phyloP scores from a whole-genome alignment of 2,113 vertebrate species.

The Beaufortia kweichowensis region DNA sequence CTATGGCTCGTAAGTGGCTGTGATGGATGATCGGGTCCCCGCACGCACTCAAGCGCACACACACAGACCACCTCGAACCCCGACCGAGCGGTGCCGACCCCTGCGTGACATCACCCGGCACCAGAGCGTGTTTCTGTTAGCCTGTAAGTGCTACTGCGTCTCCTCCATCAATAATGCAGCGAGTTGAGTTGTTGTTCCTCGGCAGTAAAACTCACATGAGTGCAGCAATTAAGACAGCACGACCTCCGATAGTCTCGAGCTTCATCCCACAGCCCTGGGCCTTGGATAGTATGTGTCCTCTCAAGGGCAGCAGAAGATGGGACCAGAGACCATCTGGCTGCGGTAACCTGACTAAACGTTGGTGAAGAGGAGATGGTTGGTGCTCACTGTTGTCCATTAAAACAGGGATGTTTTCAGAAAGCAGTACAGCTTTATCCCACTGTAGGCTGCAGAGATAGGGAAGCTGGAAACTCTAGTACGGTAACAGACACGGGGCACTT shows the following conservation, averaged over 20 bases:
- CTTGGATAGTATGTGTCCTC: conserved; percentile 57
- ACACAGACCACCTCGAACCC: conserved; percentile 37
- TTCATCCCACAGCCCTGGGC: conserved; percentile 43
- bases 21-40: conserved; percentile 77
- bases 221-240: conserved; percentile 62
- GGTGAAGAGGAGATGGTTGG: conserved; percentile 59
- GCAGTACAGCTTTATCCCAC: conserved; percentile 71
- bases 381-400: conserved; percentile 75
- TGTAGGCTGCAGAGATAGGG: conserved; percentile 54
- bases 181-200: conserved; percentile 53
- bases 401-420: conserved; percentile 78
- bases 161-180: conserved; percentile 64
- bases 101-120: conserved; percentile 53
- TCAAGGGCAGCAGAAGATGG: conserved; percentile 62
- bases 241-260: conserved; percentile 53
- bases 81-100: conserved; percentile 53
- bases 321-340: conserved; percentile 54
- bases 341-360: conserved; percentile 70
- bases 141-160: conserved; percentile 61
- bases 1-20: conserved; percentile 76
- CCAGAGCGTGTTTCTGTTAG: conserved; percentile 57
- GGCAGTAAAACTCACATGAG: conserved; percentile 58
- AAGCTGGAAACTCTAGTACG: conserved; percentile 45
- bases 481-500: conserved; percentile 20
- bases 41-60: conserved; percentile 36